Evolutionary conservation across 1,140 invertebrate genomes (phyloP), one percentile per base, ranked within the genome.

Genomic region (Heliconius eleuchia): DNA sequence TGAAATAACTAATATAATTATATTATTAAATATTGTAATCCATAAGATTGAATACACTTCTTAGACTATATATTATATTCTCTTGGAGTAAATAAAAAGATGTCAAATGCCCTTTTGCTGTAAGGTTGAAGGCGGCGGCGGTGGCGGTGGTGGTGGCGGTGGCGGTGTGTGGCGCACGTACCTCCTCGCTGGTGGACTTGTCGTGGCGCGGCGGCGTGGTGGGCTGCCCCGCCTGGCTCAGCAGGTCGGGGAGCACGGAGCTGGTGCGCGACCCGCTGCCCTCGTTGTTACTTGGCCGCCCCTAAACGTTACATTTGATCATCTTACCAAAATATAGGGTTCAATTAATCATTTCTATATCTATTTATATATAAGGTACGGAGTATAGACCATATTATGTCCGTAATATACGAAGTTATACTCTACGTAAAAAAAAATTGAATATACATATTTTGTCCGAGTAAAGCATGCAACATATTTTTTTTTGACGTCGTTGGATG

Each of bases 121-220:
- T n/a, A 60, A 9, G n/a, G 8, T 9, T n/a, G n/a, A 23, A 9
- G 55, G 55, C 55, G 19, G 30, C 30, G 30, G 30, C 2, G 19
- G 6, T 1, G 30, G 30, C 30, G n/a, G 6, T 2, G 19, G 55
- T 9, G 55, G 71, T 55, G 8, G 37, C 39, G 52, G 66, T 52
- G 11, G 16, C 18, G 5, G 30, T 1, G 30, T 19, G 23, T 37
- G 1, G 34, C 34, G 34, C 46, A 57, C 50, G 96, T 96, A 99
- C 98, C 97, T 99, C 98, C 93, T 99, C 98, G 89, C 98, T 99
- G 82, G 97, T 97, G 74, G 97, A 97, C 91, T 99, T 98, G 95
- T 99, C 98, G 89, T 98, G 97, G 71, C 98, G 96, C 87, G 98
- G 98, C 66, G 97, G 97, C 50, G 96, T 97, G 85, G 97, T 97